Evolutionary conservation across 2,797 vertebrate species (phyloP).

Genomic region (Phrynocephalus vlangalii): DNA sequence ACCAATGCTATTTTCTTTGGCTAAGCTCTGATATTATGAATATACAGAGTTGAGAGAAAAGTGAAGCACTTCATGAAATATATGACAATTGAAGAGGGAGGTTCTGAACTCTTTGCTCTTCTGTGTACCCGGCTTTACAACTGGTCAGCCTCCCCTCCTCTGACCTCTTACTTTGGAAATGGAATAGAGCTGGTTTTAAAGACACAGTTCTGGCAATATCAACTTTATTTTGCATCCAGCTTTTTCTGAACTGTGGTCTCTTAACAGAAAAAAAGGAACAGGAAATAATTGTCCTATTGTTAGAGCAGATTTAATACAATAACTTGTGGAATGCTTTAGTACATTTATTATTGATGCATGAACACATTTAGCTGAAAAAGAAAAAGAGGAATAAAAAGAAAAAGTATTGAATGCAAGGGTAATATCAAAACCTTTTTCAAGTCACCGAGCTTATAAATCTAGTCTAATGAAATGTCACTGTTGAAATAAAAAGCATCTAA

Average conservation of each 20-base stretch:
- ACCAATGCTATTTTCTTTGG: not conserved
- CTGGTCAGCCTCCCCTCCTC: not conserved
- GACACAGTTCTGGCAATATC: not conserved
- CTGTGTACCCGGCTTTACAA: too few relatives aligned
- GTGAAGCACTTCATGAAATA: too few relatives aligned
- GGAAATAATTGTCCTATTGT: not conserved
- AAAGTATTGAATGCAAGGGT: constrained; percentile 45
- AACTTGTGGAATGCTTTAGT: constrained; percentile 1
- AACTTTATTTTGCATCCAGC: not conserved
- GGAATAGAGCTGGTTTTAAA: not conserved
- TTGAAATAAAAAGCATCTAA: not conserved
- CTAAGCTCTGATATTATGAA: not conserved
- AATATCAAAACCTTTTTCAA: constrained; percentile 60
- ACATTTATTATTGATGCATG: constrained; percentile 43
- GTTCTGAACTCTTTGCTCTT: too few relatives aligned
- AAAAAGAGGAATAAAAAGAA: constrained; percentile 17
- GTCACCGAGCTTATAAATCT: constrained; percentile 48
- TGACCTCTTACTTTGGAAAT: constrained; percentile 8
- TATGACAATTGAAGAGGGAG: too few relatives aligned
- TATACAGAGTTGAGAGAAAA: too few relatives aligned
- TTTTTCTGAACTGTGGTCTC: not conserved
- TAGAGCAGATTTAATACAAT: not conserved
- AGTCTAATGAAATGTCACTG: not conserved
- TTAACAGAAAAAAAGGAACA: not conserved
- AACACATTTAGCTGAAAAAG: constrained; percentile 38